Evolutionary conservation across 2,888 invertebrate genomes (phyloP).

Genomic region (Chaetoderma sp.): DNA sequence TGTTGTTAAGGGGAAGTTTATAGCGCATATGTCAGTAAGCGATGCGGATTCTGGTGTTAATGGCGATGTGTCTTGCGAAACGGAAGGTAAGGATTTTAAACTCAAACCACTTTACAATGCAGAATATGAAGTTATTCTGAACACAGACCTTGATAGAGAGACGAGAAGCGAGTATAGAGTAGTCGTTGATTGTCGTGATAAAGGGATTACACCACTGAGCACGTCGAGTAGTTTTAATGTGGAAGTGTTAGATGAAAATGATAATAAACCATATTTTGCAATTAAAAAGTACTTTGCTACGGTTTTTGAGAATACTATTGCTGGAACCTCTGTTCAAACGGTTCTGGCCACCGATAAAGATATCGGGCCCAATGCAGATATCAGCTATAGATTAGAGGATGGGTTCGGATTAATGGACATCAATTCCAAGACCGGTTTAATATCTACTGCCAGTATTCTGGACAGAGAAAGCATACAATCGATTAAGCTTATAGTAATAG

Average conservation of each 20-base stretch:
- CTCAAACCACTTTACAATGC: conserved; percentile 5
- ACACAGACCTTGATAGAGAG: conserved; percentile 14
- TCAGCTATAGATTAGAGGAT: conserved; percentile 64
- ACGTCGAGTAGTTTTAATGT: background rate
- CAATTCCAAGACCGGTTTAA: background rate
- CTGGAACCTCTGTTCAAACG: conserved; percentile 1
- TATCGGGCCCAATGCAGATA: conserved; percentile 90
- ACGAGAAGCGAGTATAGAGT: background rate
- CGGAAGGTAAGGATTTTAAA: conserved; percentile 18
- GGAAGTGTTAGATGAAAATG: conserved; percentile 11
- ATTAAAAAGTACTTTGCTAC: background rate
- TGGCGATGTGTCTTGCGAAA: conserved; percentile 23
- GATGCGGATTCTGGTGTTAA: conserved; percentile 54
- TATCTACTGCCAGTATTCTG: background rate
- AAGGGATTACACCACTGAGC: conserved; percentile 3
- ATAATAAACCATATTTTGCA: conserved; percentile 9
- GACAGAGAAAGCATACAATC: conserved; percentile 24
- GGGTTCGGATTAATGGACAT: conserved; percentile 19
- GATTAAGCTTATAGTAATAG: conserved; percentile 20
- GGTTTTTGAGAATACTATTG: background rate
- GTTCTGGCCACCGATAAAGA: conserved; percentile 80
- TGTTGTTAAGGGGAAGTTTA: conserved; percentile 89
- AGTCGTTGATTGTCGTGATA: conserved; percentile 14
- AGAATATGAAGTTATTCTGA: conserved; percentile 12
- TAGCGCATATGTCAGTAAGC: conserved; percentile 89